Conservation (phyloP, 2,797 vertebrate genomes). For the Sardinella longiceps region DNA sequence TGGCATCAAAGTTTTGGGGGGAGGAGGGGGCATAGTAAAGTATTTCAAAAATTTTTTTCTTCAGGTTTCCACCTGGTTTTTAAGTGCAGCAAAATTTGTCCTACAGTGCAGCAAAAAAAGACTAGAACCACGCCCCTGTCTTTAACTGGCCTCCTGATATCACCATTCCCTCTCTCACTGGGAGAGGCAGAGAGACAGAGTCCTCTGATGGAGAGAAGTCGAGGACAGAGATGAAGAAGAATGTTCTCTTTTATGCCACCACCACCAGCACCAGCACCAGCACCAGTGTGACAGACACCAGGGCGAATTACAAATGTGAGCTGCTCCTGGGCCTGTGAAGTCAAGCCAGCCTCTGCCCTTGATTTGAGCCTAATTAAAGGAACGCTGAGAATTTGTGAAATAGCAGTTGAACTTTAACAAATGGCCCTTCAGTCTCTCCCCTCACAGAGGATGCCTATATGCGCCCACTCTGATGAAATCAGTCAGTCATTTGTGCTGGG, state of each 20-base stretch:
- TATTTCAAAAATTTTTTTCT: too few species aligned
- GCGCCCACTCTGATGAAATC: constrained; percentile 37
- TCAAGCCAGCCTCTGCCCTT: constrained; percentile 31
- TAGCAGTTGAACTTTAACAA: constrained; percentile 41
- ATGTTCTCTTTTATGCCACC: constrained; percentile 16
- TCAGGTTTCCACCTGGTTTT: too few species aligned
- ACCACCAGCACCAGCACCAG: too few species aligned
- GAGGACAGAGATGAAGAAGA: constrained; percentile 22
- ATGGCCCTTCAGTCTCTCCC: constrained; percentile 31
- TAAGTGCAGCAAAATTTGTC: too few species aligned
- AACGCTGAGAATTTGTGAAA: constrained; percentile 58
- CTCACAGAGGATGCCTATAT: constrained; percentile 27
- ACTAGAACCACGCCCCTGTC: too few species aligned
- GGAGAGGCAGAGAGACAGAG: background rate
- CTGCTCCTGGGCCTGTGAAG: constrained; percentile 44
- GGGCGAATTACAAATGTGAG: constrained; percentile 32
- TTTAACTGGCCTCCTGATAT: too few species aligned
- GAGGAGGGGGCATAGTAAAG: too few species aligned
- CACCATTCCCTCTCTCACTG: background rate
- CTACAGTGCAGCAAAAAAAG: too few species aligned
- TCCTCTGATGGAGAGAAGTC: background rate
- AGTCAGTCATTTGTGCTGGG: constrained; percentile 38
- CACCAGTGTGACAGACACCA: constrained; percentile 20
- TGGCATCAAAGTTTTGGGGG: too few species aligned
- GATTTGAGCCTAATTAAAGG: constrained; percentile 54